These are phyloP conservation scores for Oryzias curvinotus DNA, from an alignment of 2,113 vertebrate species.

Conservation along the genomic window DNA sequence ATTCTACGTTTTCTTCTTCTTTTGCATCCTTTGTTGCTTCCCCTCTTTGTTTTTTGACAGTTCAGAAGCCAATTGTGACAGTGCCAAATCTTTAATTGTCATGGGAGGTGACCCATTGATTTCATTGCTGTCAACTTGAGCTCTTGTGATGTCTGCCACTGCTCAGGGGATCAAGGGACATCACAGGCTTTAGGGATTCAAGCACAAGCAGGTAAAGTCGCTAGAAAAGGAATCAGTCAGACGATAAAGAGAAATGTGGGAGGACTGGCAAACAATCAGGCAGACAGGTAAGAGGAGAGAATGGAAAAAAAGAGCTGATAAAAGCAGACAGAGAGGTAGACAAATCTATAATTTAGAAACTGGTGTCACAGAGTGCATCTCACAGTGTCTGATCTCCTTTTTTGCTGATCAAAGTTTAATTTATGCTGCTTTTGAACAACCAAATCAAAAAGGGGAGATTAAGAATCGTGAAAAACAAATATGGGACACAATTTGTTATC, in stretches of 20 bases:
- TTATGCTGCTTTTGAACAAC: constrained; percentile 14
- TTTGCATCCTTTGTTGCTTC: constrained; percentile 14
- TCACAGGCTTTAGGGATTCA: constrained; percentile 15
- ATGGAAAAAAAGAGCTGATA: neutral
- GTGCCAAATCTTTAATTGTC: constrained; percentile 34
- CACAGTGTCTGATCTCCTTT: constrained; percentile 6
- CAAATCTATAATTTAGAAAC: constrained; percentile 5
- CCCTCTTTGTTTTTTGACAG: constrained; percentile 20
- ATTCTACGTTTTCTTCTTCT: neutral
- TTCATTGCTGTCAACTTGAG: constrained; percentile 21
- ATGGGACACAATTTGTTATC: constrained; percentile 21
- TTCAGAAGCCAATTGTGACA: constrained; percentile 26
- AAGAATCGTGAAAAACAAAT: neutral
- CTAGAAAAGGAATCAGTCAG: constrained; percentile 12
- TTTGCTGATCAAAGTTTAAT: constrained; percentile 31
- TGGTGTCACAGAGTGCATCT: neutral
- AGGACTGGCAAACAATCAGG: constrained; percentile 21
- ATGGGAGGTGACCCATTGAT: constrained; percentile 41
- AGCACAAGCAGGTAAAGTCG: constrained; percentile 19
- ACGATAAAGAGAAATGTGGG: constrained; percentile 5
- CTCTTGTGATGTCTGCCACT: constrained; percentile 29
- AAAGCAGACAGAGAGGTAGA: constrained; percentile 3
- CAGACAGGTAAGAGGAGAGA: constrained; percentile 9
- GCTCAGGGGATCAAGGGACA: constrained; percentile 15
- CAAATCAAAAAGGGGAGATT: constrained; percentile 12